phyloP scores from a whole-genome alignment of 2,888 invertebrate species.

The Bellardia pandia region DNA sequence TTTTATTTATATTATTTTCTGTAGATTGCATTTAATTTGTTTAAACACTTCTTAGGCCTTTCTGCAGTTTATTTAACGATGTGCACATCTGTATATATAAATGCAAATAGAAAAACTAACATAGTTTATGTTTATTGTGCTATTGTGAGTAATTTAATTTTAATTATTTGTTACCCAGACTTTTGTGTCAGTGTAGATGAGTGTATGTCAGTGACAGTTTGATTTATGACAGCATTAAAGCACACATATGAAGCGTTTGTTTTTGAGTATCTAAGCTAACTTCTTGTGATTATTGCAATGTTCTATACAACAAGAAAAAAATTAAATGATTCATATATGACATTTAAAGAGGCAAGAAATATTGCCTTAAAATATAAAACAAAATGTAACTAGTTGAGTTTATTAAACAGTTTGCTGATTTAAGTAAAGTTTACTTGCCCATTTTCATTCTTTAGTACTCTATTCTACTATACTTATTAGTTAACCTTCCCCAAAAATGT shows the following conservation, averaged over 20 bases:
- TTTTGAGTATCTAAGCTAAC: conserved; percentile 17
- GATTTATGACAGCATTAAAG: conserved; percentile 56
- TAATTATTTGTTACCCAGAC: conserved; percentile 71
- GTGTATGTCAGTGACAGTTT: conserved; percentile 61
- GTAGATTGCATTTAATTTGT: too few relatives aligned
- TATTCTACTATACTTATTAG: neutral
- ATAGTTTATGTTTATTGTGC: conserved; percentile 63
- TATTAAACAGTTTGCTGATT: too few relatives aligned
- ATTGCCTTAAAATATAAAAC: neutral
- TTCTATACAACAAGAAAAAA: neutral
- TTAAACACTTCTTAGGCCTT: neutral
- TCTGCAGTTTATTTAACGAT: neutral
- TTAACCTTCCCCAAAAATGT: neutral
- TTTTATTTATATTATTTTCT: too few relatives aligned
- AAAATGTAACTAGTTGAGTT: too few relatives aligned
- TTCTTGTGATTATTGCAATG: conserved; percentile 9
- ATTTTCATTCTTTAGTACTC: too few relatives aligned
- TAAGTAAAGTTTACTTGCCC: neutral
- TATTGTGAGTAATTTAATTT: conserved; percentile 68
- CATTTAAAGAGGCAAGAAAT: conserved; percentile 1
- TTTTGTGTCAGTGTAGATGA: conserved; percentile 33
- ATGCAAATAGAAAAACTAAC: neutral
- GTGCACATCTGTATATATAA: neutral
- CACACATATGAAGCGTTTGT: neutral
- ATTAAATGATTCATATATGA: neutral